Evolutionary conservation across 2,797 vertebrate species (phyloP).

Genomic region (Myiothlypis coronata): DNA sequence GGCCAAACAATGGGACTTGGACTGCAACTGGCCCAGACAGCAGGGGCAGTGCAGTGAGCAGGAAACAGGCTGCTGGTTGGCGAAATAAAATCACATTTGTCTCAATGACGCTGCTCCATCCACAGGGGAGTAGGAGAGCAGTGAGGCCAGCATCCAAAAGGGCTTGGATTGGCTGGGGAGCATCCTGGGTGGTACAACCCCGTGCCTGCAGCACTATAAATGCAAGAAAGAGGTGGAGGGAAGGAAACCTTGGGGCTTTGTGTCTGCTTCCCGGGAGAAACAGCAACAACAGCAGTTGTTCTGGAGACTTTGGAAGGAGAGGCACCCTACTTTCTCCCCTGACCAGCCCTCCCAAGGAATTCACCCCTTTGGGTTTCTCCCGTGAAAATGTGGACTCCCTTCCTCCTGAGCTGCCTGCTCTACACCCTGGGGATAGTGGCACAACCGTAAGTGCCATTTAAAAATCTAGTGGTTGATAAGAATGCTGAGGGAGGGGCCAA

Average conservation of each 20-base stretch:
- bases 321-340: background rate
- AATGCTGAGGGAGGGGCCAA: background rate
- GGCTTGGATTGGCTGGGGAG: slow-evolving; percentile 41
- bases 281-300: background rate
- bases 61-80: background rate
- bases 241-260: background rate
- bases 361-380: background rate
- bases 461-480: background rate
- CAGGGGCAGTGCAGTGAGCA: background rate
- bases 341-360: background rate
- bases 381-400: slow-evolving; percentile 9
- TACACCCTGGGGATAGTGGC: background rate
- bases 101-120: background rate
- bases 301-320: background rate
- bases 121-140: background rate
- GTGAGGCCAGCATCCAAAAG: slow-evolving; percentile 16
- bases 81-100: background rate
- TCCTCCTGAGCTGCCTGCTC: slow-evolving; percentile 25
- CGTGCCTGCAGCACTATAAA: slow-evolving; percentile 28
- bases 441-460: slow-evolving; percentile 30
- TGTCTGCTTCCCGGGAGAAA: background rate
- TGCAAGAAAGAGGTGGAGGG: background rate
- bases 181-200: background rate
- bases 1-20: slow-evolving; percentile 18
- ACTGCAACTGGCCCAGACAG: background rate